A percentile compares a stretch with the other conserved stretches of the same genome.
Conservation (phyloP, 2,888 invertebrate genomes). For the Eristalis tenax region DNA sequence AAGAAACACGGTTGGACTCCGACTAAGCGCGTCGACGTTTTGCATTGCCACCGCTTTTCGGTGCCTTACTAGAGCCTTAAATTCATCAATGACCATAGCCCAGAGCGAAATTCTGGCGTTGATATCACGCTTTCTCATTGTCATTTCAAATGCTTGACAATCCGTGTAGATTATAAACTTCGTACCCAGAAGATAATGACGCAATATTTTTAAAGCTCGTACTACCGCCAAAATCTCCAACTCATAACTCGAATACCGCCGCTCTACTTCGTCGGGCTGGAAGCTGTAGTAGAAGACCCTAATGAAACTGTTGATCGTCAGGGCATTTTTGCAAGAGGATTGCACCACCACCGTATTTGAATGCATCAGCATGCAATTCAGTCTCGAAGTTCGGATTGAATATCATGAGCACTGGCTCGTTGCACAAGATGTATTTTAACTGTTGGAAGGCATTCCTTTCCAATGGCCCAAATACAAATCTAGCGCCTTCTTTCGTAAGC, state of each 20-base stretch:
- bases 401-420: no score
- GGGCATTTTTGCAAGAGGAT: no score
- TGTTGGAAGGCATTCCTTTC: no score
- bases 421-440: no score
- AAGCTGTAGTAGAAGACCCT: slow-evolving; percentile 1
- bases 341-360: neutral
- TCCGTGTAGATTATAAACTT: slow-evolving; percentile 60
- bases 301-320: neutral
- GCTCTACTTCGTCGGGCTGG: slow-evolving; percentile 6
- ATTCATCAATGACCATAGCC: slow-evolving; percentile 71
- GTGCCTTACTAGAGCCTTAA: slow-evolving; percentile 67
- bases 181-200: slow-evolving; percentile 69
- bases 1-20: slow-evolving; percentile 36
- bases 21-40: slow-evolving; percentile 71
- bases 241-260: slow-evolving; percentile 31
- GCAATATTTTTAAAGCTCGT: slow-evolving; percentile 68
- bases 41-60: slow-evolving; percentile 54
- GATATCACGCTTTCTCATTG: slow-evolving; percentile 57
- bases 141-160: slow-evolving; percentile 58
- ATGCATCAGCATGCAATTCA: neutral
- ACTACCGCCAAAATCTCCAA: slow-evolving; percentile 35
- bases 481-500: no score
- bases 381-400: neutral
- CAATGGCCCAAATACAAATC: no score
- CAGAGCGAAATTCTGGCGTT: slow-evolving; percentile 61